A percentile compares a stretch with the other conserved stretches of the same genome.
phyloP scores from a whole-genome alignment of 2,888 invertebrate species.

The Tuberolachnus salignus region DNA sequence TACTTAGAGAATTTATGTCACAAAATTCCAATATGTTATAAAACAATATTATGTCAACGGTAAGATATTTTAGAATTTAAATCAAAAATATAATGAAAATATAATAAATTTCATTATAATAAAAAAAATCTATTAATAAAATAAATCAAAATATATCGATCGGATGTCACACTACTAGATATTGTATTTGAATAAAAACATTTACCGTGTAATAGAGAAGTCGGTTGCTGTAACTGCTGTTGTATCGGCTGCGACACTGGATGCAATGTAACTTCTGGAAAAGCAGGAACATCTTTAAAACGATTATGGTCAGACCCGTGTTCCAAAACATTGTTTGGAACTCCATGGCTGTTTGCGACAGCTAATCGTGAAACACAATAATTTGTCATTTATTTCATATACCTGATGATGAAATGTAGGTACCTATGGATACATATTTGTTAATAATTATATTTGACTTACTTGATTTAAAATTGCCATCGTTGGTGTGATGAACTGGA shows the following conservation, averaged over 20 bases:
- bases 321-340: constrained; percentile 51
- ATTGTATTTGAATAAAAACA: not conserved
- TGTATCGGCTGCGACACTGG: constrained; percentile 51
- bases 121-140: too few species aligned
- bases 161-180: not conserved
- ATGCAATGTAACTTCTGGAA: constrained; percentile 55
- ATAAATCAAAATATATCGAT: too few species aligned
- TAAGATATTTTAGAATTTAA: too few species aligned
- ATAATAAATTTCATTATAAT: too few species aligned
- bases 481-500: constrained; percentile 30
- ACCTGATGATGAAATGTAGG: too few species aligned
- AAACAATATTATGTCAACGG: too few species aligned
- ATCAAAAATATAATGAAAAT: too few species aligned
- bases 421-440: not conserved
- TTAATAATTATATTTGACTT: not conserved
- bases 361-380: constrained; percentile 39
- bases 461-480: constrained; percentile 42
- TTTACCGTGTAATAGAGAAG: constrained; percentile 62
- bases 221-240: constrained; percentile 58
- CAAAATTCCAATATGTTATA: too few species aligned
- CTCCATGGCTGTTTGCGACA: constrained; percentile 39
- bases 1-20: too few species aligned
- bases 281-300: constrained; percentile 55
- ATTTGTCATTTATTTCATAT: not conserved
- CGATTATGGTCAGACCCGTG: constrained; percentile 52